These are phyloP conservation scores for Trichacis sp. DNA, from an alignment of 2,888 invertebrate genomes.

Conservation along the genomic window DNA sequence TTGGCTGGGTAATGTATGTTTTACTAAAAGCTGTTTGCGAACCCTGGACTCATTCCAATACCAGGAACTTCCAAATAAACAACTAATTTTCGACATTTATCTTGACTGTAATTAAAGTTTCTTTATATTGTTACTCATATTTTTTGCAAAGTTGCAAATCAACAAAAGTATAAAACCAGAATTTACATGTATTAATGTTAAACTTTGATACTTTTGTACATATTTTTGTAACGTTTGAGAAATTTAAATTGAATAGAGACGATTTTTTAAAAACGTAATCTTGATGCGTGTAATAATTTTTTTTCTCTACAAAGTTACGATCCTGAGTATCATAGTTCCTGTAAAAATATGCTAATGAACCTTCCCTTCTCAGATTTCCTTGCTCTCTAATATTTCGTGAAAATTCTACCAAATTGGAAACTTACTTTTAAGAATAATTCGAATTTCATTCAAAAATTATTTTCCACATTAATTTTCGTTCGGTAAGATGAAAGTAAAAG, in stretches of 20 bases:
- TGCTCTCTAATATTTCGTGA: conserved; percentile 17
- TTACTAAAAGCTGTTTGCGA: conserved; percentile 70
- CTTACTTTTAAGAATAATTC: too few species aligned
- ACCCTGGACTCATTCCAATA: conserved; percentile 53
- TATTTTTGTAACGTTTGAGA: neutral
- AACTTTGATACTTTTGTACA: neutral
- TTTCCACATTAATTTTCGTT: too few species aligned
- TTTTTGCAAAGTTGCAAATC: neutral
- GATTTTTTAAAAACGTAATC: neutral
- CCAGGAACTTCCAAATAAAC: too few species aligned
- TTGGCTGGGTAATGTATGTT: conserved; percentile 71
- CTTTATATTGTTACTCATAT: too few species aligned
- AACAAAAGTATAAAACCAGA: neutral
- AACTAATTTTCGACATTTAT: too few species aligned
- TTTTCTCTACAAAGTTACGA: neutral
- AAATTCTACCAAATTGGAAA: too few species aligned
- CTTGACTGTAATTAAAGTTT: too few species aligned
- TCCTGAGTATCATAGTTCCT: neutral
- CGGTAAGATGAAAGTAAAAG: neutral
- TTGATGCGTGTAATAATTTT: neutral
- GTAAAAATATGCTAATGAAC: conserved; percentile 29
- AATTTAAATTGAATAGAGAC: neutral
- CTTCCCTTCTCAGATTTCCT: conserved; percentile 40
- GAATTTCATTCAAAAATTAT: too few species aligned
- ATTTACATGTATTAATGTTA: neutral